Percentiles rank a stretch among this genome's conserved stretches.
phyloP scores from a whole-genome alignment of 2,113 vertebrate genomes.

The Strix uralensis region DNA sequence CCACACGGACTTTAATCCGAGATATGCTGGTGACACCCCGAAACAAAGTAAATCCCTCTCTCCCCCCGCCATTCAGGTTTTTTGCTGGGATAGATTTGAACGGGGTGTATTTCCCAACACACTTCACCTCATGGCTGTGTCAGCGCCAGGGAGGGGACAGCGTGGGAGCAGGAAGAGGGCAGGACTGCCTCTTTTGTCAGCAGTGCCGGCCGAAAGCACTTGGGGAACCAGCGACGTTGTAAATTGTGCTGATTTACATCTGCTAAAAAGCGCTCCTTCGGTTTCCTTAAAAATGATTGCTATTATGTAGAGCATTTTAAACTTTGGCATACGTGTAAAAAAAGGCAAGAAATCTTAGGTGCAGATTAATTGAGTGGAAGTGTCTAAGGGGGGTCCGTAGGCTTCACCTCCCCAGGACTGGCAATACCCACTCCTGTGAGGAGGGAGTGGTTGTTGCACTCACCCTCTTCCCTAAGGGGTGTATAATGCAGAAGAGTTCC shows the following conservation, averaged over 20 bases:
- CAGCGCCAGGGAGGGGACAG: conserved; percentile 53
- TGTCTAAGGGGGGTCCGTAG: background rate
- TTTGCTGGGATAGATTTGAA: background rate
- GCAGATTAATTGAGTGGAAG: background rate
- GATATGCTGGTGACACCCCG: background rate
- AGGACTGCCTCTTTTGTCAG: conserved; percentile 24
- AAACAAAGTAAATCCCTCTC: background rate
- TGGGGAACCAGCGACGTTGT: background rate
- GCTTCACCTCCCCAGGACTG: background rate
- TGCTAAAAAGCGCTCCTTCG: background rate
- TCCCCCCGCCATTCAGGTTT: background rate
- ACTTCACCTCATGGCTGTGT: background rate
- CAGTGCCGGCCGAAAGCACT: background rate
- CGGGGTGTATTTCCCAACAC: conserved; percentile 12
- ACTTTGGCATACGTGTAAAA: background rate
- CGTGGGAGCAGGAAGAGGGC: conserved; percentile 59
- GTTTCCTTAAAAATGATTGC: background rate
- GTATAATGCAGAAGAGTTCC: background rate
- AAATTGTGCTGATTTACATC: background rate
- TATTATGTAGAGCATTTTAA: accelerated
- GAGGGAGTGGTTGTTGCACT: background rate
- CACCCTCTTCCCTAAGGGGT: background rate
- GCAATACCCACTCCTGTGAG: accelerated
- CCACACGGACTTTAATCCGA: background rate
- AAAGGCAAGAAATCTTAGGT: background rate